These are phyloP conservation scores for Diorhabda sublineata DNA, from an alignment of 1,140 invertebrate genomes.

Conservation along the genomic window DNA sequence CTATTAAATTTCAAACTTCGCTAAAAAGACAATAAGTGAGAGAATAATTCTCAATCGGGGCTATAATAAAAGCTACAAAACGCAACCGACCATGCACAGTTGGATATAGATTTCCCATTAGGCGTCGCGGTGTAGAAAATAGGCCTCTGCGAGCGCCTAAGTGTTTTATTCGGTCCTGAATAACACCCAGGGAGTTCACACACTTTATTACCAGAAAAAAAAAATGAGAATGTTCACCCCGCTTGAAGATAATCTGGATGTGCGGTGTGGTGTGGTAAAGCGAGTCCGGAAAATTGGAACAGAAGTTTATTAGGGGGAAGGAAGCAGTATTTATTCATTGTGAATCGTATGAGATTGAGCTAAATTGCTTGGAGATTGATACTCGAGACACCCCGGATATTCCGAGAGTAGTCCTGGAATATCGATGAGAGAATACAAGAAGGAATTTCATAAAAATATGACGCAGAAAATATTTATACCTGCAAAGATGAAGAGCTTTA, in stretches of 20 bases:
- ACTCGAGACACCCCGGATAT: slow-evolving; percentile 1
- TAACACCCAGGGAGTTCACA: not conserved
- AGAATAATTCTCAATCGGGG: slow-evolving; percentile 26
- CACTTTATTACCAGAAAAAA: slow-evolving; percentile 1
- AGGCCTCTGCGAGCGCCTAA: slow-evolving; percentile 20
- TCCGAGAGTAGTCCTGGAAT: not conserved
- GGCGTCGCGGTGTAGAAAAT: slow-evolving; percentile 28
- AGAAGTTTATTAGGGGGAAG: not conserved
- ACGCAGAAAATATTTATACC: no score
- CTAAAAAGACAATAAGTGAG: slow-evolving; percentile 17
- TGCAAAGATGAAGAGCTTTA: no score
- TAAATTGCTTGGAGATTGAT: slow-evolving; percentile 2
- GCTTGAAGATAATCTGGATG: slow-evolving; percentile 2
- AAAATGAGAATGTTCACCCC: slow-evolving; percentile 4
- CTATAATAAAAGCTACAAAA: slow-evolving; percentile 34
- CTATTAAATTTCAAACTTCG: not conserved
- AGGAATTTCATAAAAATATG: no score
- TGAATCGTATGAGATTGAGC: not conserved
- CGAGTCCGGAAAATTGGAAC: not conserved
- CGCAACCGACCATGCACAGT: slow-evolving; percentile 25
- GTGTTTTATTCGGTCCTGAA: slow-evolving; percentile 12
- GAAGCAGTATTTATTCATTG: slow-evolving; percentile 2
- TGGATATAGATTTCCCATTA: slow-evolving; percentile 37
- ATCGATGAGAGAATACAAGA: not conserved
- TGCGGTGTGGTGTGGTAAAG: not conserved